phyloP scores from a whole-genome alignment of 2,113 vertebrate species.

The Colius striatus region DNA sequence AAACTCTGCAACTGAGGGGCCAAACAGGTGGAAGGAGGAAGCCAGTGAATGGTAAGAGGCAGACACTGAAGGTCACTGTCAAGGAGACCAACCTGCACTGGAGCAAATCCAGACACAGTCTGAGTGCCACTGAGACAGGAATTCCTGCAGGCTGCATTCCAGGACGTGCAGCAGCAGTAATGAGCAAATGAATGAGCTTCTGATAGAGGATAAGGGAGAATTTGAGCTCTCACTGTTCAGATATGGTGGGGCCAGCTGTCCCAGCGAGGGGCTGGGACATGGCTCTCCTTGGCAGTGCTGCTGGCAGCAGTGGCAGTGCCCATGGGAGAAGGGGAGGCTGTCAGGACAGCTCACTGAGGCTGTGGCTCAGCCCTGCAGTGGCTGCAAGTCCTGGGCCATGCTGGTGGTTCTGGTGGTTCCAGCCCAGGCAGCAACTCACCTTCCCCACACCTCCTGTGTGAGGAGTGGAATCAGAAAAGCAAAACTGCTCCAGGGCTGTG shows the following conservation, averaged over 20 bases:
- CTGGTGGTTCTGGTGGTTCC: too few relatives aligned
- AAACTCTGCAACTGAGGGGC: not conserved
- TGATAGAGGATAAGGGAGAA: not conserved
- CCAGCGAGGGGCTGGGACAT: accelerated
- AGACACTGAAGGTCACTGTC: not conserved
- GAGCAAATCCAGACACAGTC: not conserved
- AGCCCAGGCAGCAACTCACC: too few relatives aligned
- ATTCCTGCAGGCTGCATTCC: not conserved
- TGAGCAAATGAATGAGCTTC: not conserved
- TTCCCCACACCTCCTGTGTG: too few relatives aligned
- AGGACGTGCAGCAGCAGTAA: not conserved
- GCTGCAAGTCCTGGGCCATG: too few relatives aligned
- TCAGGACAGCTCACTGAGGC: not conserved
- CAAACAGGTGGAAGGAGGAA: not conserved
- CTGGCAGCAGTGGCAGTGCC: accelerated
- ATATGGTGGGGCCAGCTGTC: not conserved
- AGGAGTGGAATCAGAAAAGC: too few relatives aligned
- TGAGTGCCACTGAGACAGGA: not conserved
- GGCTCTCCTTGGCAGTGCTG: not conserved
- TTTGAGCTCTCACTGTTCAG: not conserved
- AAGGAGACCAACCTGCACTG: not conserved
- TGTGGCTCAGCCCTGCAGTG: not conserved
- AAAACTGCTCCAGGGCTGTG: too few relatives aligned
- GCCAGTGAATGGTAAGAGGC: not conserved
- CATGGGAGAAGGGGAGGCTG: too few relatives aligned